Conservation (phyloP, 2,797 vertebrate genomes). For the Propithecus deckenii region DNA sequence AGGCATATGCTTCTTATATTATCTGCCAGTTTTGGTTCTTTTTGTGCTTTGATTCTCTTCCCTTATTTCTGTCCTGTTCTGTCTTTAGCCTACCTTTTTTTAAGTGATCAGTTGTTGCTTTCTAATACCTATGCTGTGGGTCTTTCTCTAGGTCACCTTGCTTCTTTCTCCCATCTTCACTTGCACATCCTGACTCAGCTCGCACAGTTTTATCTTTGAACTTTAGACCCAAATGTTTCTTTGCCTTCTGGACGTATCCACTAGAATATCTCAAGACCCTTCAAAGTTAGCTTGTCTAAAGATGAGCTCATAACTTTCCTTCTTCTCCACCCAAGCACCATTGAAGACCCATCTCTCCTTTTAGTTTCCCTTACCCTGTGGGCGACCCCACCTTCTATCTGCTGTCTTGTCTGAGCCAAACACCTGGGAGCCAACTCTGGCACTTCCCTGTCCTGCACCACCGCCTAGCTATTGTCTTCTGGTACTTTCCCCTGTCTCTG, state of each 20-base stretch:
- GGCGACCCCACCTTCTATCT: background rate
- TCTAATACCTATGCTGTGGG: background rate
- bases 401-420: background rate
- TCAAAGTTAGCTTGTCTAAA: background rate
- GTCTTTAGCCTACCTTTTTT: background rate
- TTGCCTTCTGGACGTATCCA: background rate
- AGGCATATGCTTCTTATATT: too few relatives aligned
- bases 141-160: background rate
- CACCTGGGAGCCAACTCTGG: background rate
- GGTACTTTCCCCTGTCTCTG: background rate
- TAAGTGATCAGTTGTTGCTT: background rate
- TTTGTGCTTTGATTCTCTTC: too few relatives aligned
- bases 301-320: background rate
- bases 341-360: background rate
- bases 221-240: background rate
- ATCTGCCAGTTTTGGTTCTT: too few relatives aligned
- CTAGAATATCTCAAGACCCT: background rate
- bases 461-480: background rate
- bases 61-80: background rate
- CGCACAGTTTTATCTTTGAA: background rate
- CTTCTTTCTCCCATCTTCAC: background rate
- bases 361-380: background rate
- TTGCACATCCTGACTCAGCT: background rate
- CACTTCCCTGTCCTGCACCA: rapidly evolving
- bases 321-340: background rate